These are phyloP conservation scores for Lithobates sylvaticus DNA, from an alignment of 2,797 vertebrate species.

Conservation along the genomic window DNA sequence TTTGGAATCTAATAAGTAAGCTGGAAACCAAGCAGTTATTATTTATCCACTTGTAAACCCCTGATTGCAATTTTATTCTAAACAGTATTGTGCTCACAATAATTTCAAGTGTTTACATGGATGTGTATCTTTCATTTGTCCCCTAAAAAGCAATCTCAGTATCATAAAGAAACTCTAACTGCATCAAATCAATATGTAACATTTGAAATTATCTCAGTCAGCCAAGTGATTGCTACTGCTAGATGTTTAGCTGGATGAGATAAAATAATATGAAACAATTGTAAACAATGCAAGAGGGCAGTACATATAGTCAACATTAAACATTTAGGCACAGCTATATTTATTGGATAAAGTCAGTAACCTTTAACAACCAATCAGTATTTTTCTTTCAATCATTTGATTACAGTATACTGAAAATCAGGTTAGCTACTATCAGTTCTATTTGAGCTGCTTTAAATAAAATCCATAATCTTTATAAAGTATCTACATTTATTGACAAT, in stretches of 20 bases:
- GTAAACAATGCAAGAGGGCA: neutral
- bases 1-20: conserved; percentile 65
- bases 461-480: too few relatives aligned
- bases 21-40: conserved; percentile 63
- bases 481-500: too few relatives aligned
- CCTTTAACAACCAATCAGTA: neutral
- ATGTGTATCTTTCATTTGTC: conserved; percentile 64
- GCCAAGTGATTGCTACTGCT: neutral
- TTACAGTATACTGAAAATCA: neutral
- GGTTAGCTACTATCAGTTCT: too few relatives aligned
- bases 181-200: neutral
- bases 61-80: conserved; percentile 68
- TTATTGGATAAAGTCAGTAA: neutral
- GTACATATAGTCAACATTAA: neutral
- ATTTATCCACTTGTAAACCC: conserved; percentile 66
- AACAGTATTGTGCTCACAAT: conserved; percentile 65
- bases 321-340: neutral
- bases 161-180: neutral
- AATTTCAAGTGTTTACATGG: conserved; percentile 64
- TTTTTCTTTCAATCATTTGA: neutral
- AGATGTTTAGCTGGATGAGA: neutral
- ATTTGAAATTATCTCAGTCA: neutral
- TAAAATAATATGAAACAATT: neutral
- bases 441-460: too few relatives aligned
- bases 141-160: conserved; percentile 59